These are phyloP conservation scores for Melinaea menophilus DNA, from an alignment of 2,888 invertebrate genomes.

Conservation along the genomic window DNA sequence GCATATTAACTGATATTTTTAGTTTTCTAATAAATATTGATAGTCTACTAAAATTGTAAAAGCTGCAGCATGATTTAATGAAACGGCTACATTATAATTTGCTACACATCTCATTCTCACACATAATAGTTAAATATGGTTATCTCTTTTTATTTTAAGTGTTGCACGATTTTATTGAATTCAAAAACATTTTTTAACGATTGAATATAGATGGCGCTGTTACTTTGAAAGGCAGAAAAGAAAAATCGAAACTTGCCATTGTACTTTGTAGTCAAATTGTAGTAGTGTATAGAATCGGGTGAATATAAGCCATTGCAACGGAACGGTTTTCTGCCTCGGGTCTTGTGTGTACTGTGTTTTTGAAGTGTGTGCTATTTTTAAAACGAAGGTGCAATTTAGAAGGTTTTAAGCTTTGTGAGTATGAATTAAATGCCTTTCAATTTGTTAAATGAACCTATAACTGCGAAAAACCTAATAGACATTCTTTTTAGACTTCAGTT, in stretches of 20 bases:
- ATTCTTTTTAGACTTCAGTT: constrained; percentile 42
- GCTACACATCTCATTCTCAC: constrained; percentile 1
- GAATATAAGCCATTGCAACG: constrained; percentile 56
- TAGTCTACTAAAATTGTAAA: too few relatives aligned
- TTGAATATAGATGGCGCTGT: constrained; percentile 47
- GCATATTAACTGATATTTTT: too few relatives aligned
- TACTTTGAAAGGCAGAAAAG: constrained; percentile 40
- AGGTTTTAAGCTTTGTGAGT: constrained; percentile 71
- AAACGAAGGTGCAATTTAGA: constrained; percentile 55
- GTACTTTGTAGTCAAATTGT: constrained; percentile 31
- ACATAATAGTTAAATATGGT: not conserved
- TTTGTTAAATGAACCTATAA: constrained; percentile 22
- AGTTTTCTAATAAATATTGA: too few relatives aligned
- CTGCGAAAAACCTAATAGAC: constrained; percentile 36
- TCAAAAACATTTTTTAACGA: constrained; percentile 16
- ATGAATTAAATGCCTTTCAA: constrained; percentile 36
- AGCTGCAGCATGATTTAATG: too few relatives aligned
- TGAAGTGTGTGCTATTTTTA: constrained; percentile 63
- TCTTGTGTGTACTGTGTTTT: constrained; percentile 71
- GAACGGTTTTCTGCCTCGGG: constrained; percentile 75
- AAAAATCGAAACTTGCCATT: constrained; percentile 61
- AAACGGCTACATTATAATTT: too few relatives aligned
- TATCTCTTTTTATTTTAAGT: constrained; percentile 9
- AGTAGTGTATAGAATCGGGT: constrained; percentile 36
- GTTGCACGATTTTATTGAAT: constrained; percentile 15